These are phyloP conservation scores for Trypoxylus dichotomus DNA, from an alignment of 1,140 invertebrate species.

Conservation along the genomic window DNA sequence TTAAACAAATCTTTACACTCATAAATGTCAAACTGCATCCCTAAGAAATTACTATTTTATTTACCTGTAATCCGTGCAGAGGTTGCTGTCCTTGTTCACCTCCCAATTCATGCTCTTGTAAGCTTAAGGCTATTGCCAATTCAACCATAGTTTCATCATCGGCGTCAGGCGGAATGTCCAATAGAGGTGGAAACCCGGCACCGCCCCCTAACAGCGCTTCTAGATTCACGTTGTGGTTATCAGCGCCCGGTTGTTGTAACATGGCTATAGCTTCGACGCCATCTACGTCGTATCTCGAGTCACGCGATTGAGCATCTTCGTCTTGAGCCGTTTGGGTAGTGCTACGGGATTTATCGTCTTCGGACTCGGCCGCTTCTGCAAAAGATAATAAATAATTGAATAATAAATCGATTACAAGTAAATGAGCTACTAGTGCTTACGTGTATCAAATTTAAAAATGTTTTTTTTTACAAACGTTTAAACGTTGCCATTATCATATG, in stretches of 20 bases:
- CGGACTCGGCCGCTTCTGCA: constrained; percentile 25
- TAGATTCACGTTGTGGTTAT: constrained; percentile 54
- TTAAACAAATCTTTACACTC: too few relatives aligned
- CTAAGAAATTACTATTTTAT: too few relatives aligned
- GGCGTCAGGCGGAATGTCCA: constrained; percentile 87
- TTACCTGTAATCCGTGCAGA: constrained; percentile 32
- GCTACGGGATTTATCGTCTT: constrained; percentile 53
- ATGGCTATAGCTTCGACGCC: constrained; percentile 54
- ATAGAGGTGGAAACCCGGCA: constrained; percentile 68
- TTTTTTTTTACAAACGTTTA: too few relatives aligned
- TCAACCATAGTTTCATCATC: constrained; percentile 97
- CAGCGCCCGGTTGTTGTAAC: constrained; percentile 41
- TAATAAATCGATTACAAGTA: too few relatives aligned
- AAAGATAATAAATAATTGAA: too few relatives aligned
- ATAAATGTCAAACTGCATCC: too few relatives aligned
- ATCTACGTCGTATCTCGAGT: constrained; percentile 59
- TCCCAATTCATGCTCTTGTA: constrained; percentile 72
- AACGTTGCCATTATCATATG: too few relatives aligned
- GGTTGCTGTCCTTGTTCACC: constrained; percentile 24
- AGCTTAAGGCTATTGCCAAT: constrained; percentile 89
- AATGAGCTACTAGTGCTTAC: too few relatives aligned
- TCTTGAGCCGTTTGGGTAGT: constrained; percentile 49
- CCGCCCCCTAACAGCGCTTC: constrained; percentile 70
- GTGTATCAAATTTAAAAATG: too few relatives aligned
- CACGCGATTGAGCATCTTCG: constrained; percentile 47